Evolutionary conservation across 2,888 invertebrate species (phyloP).

Genomic region (Mechanitis messenoides): DNA sequence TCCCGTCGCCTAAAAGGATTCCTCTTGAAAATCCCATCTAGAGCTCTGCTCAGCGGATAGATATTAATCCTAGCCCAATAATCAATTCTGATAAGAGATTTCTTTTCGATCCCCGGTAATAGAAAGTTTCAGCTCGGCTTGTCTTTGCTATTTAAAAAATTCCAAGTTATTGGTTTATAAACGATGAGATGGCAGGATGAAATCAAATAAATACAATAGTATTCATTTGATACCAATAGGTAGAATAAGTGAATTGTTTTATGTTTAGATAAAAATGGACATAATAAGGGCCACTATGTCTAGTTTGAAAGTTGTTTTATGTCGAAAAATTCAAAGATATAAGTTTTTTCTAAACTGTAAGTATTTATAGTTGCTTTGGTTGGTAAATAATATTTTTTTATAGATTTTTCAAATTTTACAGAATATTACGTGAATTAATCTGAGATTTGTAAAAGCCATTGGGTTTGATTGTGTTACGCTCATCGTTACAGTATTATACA

Average conservation of each 20-base stretch:
- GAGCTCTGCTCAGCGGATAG: slow-evolving; percentile 43
- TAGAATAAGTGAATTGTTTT: no score
- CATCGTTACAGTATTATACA: slow-evolving; percentile 62
- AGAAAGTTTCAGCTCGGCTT: slow-evolving; percentile 67
- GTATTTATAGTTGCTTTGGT: no score
- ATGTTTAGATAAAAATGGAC: no score
- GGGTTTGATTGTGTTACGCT: slow-evolving; percentile 46
- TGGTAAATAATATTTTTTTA: neutral
- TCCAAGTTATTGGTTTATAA: slow-evolving; percentile 4
- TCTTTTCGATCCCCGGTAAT: slow-evolving; percentile 65
- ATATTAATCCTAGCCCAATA: slow-evolving; percentile 59
- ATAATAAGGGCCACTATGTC: no score
- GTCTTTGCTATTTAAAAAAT: slow-evolving; percentile 48
- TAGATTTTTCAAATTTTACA: slow-evolving; percentile 58
- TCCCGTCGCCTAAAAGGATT: slow-evolving; percentile 42
- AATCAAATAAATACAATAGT: neutral
- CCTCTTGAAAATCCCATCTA: slow-evolving; percentile 53
- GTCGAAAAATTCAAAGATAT: no score
- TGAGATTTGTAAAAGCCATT: slow-evolving; percentile 14
- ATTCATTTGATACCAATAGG: no score
- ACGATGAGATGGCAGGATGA: neutral
- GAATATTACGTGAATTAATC: slow-evolving; percentile 5
- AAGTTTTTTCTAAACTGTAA: no score
- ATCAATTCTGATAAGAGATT: slow-evolving; percentile 69
- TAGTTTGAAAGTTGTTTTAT: no score